Base-by-base conservation (phyloP, 2,113 vertebrate species). In the Taurulus bubalis region DNA sequence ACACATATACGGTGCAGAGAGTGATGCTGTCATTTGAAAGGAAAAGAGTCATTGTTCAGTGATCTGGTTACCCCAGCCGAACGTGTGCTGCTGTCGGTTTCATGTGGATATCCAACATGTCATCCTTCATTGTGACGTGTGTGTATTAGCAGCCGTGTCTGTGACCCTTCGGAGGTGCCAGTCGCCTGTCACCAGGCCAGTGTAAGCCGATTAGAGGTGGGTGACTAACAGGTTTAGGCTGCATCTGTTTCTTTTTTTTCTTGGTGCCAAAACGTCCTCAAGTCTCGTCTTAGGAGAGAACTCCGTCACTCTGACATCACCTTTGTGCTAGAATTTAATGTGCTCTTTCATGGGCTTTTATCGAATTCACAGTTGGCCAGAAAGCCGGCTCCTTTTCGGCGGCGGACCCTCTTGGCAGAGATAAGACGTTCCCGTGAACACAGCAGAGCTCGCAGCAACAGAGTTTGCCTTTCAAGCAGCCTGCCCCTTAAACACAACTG, bases 151-250 rank as follows among this genome's bases (percentile, higher is more conserved):
- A 76, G 78, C 81, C 79, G 79, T 91, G 90, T 89, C 88, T 84
- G 88, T 77, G 87, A 87, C 85, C 87, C 92, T 86, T 88, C 73
- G 34, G 81, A 89, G 87, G 89, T 92, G 93, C 94, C 94, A 94
- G 90, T 92, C 87, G 82, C 87, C 93, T 83, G 91, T 93, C 85
- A 80, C 65, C 22, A 49, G 87, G 95, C 94, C 95, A 94, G 80
- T 82, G 91, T 95, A 96, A 95, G 95, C 95, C 90, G 93, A 95
- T 96, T 95, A 95, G 89, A 94, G 90, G 92, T 91, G 91, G 91
- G 85, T 82, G 89, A 91, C 92, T 94, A 94, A 93, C 93, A 93
- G 93, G 91, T 91, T 93, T 94, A 93, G 84, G 75, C 76, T 91
- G 92, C 94, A 95, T 94, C 94, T 95, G 95, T 83, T 91, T 94